Evolutionary conservation across 2,113 vertebrate species (phyloP), one percentile per base, ranked within the genome.

Genomic region (Ochotona curzoniae): DNA sequence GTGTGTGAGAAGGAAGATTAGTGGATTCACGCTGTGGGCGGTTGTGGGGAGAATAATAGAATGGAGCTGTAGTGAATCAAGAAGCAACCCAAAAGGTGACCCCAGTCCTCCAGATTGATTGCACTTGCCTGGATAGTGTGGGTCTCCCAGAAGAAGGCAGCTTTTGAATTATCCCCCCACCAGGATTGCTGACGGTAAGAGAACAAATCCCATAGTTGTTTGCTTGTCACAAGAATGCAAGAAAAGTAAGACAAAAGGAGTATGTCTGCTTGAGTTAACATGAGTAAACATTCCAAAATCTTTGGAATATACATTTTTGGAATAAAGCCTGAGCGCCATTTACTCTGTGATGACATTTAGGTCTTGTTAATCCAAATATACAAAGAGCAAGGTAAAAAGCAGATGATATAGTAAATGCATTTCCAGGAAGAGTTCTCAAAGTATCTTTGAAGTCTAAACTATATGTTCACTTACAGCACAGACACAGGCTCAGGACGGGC

Each of bases 361-460:
- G 5, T 81, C 47, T 80, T 69, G 10, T 75, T 75, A 74, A 49
- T 44, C 23, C 69, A 92, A 66, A 85, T 54, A 35, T 17, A 44
- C 17, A 79, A 61, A 79, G 38, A 49, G 28, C 78, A 87, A 60
- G 25, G 30, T 30, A 32, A 23, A 63, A 86, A 82, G 21, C 14
- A 71, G 3, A 57, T 47, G 5, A 8, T 51, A 47, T 47, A 47
- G 13, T 30, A 91, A 89, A 51, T 67, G 3, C 17, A 63, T 92
- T 64, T 90, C 79, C 84, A 87, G n/a, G 73, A 90, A 85, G 70
- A 8, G 0, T 75, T 78, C 89, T 74, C 69, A 35, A 84, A 84
- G 3, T 11, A 26, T 28, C 35, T 28, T 78, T 88, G 61, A 76
- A 67, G 8, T 49, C 54, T 83, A 71, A 28, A 71, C 7, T 70